phyloP scores from a whole-genome alignment of 2,113 vertebrate species.

The Oryzias woworae region DNA sequence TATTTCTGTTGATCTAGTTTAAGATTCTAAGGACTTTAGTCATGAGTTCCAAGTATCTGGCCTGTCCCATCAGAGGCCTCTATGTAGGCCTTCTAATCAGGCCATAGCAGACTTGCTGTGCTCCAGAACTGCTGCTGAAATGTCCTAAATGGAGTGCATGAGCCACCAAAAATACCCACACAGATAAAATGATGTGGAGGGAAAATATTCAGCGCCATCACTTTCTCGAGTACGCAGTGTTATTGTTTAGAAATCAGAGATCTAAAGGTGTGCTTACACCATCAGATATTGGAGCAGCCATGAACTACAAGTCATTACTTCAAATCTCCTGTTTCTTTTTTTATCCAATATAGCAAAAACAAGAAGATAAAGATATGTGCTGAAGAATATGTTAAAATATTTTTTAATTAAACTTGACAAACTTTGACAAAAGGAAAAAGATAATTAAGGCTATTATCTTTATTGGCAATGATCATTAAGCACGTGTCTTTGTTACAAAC shows the following conservation, averaged over 20 bases:
- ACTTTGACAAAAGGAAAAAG: too few species aligned
- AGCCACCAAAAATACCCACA: constrained; percentile 7
- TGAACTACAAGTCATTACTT: too few species aligned
- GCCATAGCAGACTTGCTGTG: constrained; percentile 58
- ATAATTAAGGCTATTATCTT: too few species aligned
- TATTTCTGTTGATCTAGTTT: constrained; percentile 46
- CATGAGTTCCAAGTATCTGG: constrained; percentile 30
- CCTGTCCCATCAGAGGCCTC: constrained; percentile 52
- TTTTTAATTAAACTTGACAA: too few species aligned
- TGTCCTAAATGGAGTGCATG: constrained; percentile 37
- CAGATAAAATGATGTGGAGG: not conserved
- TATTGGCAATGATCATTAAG: too few species aligned
- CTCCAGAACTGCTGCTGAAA: constrained; percentile 36
- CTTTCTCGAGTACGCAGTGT: too few species aligned
- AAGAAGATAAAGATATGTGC: too few species aligned
- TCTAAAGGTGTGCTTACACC: not conserved
- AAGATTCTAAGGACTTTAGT: constrained; percentile 32
- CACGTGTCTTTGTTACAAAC: too few species aligned
- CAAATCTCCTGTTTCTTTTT: too few species aligned
- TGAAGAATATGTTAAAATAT: too few species aligned
- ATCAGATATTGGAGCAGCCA: too few species aligned
- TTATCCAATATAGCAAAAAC: too few species aligned
- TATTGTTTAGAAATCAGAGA: not conserved
- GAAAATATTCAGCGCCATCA: not conserved
- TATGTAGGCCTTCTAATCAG: constrained; percentile 78